These are phyloP conservation scores for Rynchops niger DNA, from an alignment of 2,113 vertebrate species.

Conservation along the genomic window DNA sequence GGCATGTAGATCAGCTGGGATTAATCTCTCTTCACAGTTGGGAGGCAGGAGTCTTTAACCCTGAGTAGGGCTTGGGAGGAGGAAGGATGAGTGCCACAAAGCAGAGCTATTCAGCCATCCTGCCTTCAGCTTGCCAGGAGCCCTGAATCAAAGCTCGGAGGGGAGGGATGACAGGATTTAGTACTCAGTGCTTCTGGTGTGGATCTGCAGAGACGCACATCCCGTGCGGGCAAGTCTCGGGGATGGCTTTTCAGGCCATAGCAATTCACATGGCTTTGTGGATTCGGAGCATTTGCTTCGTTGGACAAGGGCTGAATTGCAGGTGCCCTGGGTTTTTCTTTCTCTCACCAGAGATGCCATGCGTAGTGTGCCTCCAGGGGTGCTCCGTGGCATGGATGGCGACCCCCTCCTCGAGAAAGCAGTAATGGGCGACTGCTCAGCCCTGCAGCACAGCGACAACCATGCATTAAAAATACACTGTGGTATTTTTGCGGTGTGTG, in stretches of 20 bases:
- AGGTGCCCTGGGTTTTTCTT: not conserved
- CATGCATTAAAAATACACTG: not conserved
- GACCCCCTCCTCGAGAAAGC: not conserved
- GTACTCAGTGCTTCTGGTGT: not conserved
- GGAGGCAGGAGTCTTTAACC: not conserved
- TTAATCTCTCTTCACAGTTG: not conserved
- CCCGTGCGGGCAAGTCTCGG: not conserved
- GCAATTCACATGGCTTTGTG: not conserved
- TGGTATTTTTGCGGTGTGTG: accelerated
- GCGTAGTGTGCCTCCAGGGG: accelerated
- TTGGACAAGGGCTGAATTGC: not conserved
- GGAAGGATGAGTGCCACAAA: not conserved
- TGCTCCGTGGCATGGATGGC: too few species aligned
- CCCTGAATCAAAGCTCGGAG: not conserved
- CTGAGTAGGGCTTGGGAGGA: not conserved
- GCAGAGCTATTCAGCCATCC: not conserved
- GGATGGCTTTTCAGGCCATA: not conserved
- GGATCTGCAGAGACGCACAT: accelerated
- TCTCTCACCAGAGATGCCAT: accelerated
- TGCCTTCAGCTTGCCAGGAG: not conserved
- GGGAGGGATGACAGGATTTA: not conserved
- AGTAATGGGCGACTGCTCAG: accelerated
- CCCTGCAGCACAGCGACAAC: not conserved
- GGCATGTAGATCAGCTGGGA: not conserved
- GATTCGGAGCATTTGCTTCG: not conserved